Base-by-base conservation (phyloP, 2,113 vertebrate genomes). In the Felis chaus region DNA sequence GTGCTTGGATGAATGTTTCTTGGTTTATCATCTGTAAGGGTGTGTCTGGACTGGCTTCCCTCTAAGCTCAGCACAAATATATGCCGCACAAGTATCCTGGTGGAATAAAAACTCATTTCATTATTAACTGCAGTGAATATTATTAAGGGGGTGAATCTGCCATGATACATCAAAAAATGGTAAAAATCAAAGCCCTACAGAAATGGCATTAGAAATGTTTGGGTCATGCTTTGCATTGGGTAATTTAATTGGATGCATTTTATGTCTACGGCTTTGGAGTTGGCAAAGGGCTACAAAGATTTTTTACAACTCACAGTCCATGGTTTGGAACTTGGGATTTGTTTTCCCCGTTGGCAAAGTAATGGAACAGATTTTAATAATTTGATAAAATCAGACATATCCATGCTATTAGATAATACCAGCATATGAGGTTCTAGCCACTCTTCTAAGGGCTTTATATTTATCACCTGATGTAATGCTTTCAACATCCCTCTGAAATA, bases 81-180 rank as follows among this genome's bases (percentile, higher is more conserved):
- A 50, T 87, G 31, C 10, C 55, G 53, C 3, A 12, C 31, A 25
- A 55, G 36, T 6, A 7, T 63, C 23, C 23, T 53, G 41, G 31
- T 61, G 48, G 29, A 82, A 53, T 57, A n/a, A 82, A 73, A 86
- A 36, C 11, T 92, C 19, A 69, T 83, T 93, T 97, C 81, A 71
- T 73, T 66, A 89, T 88, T 73, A 95, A 57, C 7, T 39, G 71
- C 48, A 84, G 14, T 65, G 81, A 73, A 15, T 68, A 50, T 27
- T 84, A 41, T 48, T 16, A 94, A 55, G n/a, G 92, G 7, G 41
- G 14, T 73, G 90, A 93, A 63, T 55, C 50, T 81, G 5, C 29
- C 57, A 45, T 13, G 11, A 5, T 66, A 7, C 39, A 19, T 76
- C 31, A 33, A 83, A 78, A 69, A 50, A 6, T 9, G 27, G 81